A percentile compares a stretch with the other conserved stretches of the same genome.
phyloP scores from a whole-genome alignment of 2,888 invertebrate genomes.

The Omphaloscelis lunosa region DNA sequence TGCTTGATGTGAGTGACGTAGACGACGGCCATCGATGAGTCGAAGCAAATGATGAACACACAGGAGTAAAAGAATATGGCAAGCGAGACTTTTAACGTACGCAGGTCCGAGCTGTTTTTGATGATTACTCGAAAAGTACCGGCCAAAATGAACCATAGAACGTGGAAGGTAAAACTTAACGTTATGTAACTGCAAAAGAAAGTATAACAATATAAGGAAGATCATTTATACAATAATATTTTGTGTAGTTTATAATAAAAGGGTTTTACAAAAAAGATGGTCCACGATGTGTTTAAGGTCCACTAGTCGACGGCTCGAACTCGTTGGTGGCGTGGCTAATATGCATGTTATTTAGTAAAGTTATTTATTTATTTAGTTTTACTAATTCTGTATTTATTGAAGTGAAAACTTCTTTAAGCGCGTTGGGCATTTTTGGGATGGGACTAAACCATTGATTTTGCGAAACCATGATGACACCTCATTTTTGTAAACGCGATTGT shows the following conservation, averaged over 20 bases:
- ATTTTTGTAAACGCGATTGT: too few relatives aligned
- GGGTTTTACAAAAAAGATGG: background rate
- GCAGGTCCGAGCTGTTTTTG: slow-evolving; percentile 52
- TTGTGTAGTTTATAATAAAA: background rate
- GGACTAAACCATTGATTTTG: too few relatives aligned
- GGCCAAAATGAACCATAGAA: slow-evolving; percentile 76
- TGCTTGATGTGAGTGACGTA: slow-evolving; percentile 83
- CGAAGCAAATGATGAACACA: slow-evolving; percentile 74
- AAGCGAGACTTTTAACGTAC: slow-evolving; percentile 69
- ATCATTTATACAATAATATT: too few relatives aligned
- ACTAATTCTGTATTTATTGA: too few relatives aligned
- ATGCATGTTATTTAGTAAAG: too few relatives aligned
- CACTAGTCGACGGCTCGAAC: too few relatives aligned
- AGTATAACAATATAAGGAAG: background rate
- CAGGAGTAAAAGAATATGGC: slow-evolving; percentile 70
- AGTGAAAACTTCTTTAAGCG: too few relatives aligned
- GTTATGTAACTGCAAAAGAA: slow-evolving; percentile 76
- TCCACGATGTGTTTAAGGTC: background rate
- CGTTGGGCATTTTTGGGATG: too few relatives aligned
- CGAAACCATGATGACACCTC: too few relatives aligned
- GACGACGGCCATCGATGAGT: slow-evolving; percentile 82
- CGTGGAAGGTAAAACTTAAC: slow-evolving; percentile 75
- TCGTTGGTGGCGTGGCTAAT: too few relatives aligned
- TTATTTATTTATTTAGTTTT: too few relatives aligned
- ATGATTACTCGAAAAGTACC: slow-evolving; percentile 67